Evolutionary conservation across 2,797 vertebrate genomes (phyloP).

Genomic region (Furcifer pardalis): DNA sequence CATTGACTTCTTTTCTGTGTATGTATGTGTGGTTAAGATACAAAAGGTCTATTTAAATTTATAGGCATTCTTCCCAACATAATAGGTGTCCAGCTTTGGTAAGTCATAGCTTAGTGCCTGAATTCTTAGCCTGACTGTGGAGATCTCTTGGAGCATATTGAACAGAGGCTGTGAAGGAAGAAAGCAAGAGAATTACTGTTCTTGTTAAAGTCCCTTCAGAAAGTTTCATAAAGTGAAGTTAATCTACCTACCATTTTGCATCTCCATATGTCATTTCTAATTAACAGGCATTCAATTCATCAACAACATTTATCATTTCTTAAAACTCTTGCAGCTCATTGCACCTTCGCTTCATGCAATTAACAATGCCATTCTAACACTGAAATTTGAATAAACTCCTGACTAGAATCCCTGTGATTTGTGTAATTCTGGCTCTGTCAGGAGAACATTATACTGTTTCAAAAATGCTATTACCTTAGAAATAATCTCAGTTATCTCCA

Average conservation of each 20-base stretch:
- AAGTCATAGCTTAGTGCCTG: neutral
- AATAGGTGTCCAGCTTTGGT: neutral
- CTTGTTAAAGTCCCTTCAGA: neutral
- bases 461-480: constrained; percentile 31
- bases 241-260: constrained; percentile 26
- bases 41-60: neutral
- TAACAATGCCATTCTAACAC: constrained; percentile 24
- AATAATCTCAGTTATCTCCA: constrained; percentile 5
- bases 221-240: neutral
- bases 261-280: constrained; percentile 49
- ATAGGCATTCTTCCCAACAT: neutral
- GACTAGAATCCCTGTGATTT: neutral
- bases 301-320: constrained; percentile 23
- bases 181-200: neutral
- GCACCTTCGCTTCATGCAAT: constrained; percentile 17
- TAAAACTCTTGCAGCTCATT: constrained; percentile 19
- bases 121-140: neutral
- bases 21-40: neutral
- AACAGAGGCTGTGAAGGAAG: constrained; percentile 18
- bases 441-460: neutral
- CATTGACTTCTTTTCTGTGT: neutral
- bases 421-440: neutral
- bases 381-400: constrained; percentile 15
- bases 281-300: constrained; percentile 37
- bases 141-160: constrained; percentile 24